Evolutionary conservation across 2,888 invertebrate genomes (phyloP).

Genomic region (Carcina quercana): DNA sequence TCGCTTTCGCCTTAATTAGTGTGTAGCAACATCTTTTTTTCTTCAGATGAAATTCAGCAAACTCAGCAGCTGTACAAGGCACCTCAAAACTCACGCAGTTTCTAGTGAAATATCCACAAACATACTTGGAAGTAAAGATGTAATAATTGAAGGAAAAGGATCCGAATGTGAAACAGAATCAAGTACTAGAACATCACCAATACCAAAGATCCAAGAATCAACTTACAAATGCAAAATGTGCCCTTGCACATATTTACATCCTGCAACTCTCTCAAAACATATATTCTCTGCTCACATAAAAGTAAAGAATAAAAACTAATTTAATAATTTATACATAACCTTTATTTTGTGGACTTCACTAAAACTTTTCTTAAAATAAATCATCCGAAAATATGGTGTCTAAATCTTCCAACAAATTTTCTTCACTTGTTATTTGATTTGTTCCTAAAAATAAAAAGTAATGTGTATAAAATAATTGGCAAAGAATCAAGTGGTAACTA

Average conservation of each 20-base stretch:
- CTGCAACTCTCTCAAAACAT: constrained; percentile 52
- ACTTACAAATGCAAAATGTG: constrained; percentile 58
- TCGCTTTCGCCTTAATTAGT: too few relatives aligned
- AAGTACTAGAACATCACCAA: too few relatives aligned
- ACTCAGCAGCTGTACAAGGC: constrained; percentile 38
- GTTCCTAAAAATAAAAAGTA: constrained; percentile 37
- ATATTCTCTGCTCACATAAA: constrained; percentile 50
- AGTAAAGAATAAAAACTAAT: constrained; percentile 16
- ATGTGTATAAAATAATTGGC: too few relatives aligned
- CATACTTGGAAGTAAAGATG: too few relatives aligned
- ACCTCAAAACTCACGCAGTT: constrained; percentile 40
- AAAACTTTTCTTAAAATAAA: constrained; percentile 33
- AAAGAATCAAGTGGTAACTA: too few relatives aligned
- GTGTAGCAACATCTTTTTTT: constrained; percentile 2
- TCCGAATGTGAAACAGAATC: not conserved
- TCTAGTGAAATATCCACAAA: too few relatives aligned
- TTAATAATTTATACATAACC: not conserved
- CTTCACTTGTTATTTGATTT: too few relatives aligned
- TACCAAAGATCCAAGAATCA: too few relatives aligned
- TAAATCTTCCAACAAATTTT: constrained; percentile 46
- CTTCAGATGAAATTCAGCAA: constrained; percentile 47
- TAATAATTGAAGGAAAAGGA: too few relatives aligned
- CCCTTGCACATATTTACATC: constrained; percentile 41
- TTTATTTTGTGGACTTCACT: not conserved
- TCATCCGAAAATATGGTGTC: constrained; percentile 58